These are phyloP conservation scores for Drosophila peninsularis DNA, from an alignment of 2,888 invertebrate species.

Conservation along the genomic window DNA sequence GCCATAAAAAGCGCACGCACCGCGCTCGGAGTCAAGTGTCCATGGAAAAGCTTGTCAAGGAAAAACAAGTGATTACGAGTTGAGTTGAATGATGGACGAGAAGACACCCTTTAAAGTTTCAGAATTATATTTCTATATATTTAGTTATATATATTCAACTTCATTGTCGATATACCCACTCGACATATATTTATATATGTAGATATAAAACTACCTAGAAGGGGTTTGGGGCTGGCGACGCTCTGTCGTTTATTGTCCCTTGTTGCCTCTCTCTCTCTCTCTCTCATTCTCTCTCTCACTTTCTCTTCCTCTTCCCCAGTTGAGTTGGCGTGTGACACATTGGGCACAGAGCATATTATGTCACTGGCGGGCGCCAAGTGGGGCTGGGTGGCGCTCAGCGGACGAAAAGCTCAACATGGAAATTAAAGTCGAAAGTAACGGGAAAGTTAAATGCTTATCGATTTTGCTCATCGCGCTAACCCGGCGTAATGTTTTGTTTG, in stretches of 20 bases:
- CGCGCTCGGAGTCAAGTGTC: constrained; percentile 29
- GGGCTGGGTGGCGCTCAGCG: constrained; percentile 7
- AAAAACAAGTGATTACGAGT: constrained; percentile 21
- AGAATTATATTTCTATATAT: no score
- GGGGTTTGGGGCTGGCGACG: constrained; percentile 56
- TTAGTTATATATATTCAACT: not conserved
- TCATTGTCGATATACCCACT: constrained; percentile 11
- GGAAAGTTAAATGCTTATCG: constrained; percentile 62
- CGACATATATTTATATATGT: not conserved
- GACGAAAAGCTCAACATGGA: constrained; percentile 32
- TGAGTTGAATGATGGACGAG: not conserved
- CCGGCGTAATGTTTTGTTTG: constrained; percentile 49
- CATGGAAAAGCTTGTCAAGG: constrained; percentile 32
- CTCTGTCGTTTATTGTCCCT: constrained; percentile 40
- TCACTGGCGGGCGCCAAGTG: constrained; percentile 41
- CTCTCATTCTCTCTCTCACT: not conserved
- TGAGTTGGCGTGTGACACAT: constrained; percentile 52
- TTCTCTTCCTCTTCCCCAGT: constrained; percentile 3
- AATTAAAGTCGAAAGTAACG: constrained; percentile 62
- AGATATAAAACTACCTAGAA: constrained; percentile 14
- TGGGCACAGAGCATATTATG: constrained; percentile 62
- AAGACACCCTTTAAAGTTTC: constrained; percentile 7
- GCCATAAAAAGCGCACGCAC: constrained; percentile 65
- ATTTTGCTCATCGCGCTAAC: constrained; percentile 53
- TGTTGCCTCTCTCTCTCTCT: not conserved